phyloP scores from a whole-genome alignment of 1,140 invertebrate species.

The Nomia melanderi region DNA sequence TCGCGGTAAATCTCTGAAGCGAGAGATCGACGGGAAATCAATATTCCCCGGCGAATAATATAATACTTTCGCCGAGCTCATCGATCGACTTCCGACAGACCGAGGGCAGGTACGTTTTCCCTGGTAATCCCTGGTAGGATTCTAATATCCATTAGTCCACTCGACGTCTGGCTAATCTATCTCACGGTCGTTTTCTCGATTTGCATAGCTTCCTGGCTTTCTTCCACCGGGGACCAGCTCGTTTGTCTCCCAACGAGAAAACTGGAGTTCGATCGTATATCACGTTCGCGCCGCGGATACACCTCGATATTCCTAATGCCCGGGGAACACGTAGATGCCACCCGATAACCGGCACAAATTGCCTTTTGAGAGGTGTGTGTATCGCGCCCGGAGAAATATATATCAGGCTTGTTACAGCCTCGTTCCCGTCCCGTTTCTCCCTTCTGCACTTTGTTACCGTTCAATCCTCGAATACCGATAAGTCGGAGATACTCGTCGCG shows the following conservation, averaged over 20 bases:
- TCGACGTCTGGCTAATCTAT: slow-evolving; percentile 61
- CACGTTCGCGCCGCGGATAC: slow-evolving; percentile 22
- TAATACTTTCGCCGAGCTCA: not conserved
- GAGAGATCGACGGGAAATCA: not conserved
- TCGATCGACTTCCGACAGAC: not conserved
- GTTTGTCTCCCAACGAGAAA: slow-evolving; percentile 58
- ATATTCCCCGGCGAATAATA: slow-evolving; percentile 2
- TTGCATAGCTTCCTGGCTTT: slow-evolving; percentile 64
- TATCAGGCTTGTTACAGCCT: slow-evolving; percentile 1
- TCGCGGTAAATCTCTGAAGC: not conserved
- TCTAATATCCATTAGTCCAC: slow-evolving; percentile 64
- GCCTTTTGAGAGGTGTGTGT: slow-evolving; percentile 31
- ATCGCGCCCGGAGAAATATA: not conserved
- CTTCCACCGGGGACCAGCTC: slow-evolving; percentile 36
- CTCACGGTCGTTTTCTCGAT: slow-evolving; percentile 54
- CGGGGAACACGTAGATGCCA: slow-evolving; percentile 44
- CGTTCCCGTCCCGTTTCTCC: not conserved
- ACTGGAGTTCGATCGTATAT: slow-evolving; percentile 49
- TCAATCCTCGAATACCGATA: not conserved
- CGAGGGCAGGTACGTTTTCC: not conserved
- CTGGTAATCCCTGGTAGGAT: slow-evolving; percentile 44
- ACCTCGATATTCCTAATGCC: slow-evolving; percentile 31
- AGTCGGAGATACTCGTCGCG: not conserved
- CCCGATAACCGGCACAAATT: slow-evolving; percentile 54
- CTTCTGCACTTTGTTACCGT: not conserved